A percentile compares a stretch with the other conserved stretches of the same genome.
These are phyloP conservation scores for Villa cingulata DNA, from an alignment of 2,888 invertebrate species.

Conservation along the genomic window DNA sequence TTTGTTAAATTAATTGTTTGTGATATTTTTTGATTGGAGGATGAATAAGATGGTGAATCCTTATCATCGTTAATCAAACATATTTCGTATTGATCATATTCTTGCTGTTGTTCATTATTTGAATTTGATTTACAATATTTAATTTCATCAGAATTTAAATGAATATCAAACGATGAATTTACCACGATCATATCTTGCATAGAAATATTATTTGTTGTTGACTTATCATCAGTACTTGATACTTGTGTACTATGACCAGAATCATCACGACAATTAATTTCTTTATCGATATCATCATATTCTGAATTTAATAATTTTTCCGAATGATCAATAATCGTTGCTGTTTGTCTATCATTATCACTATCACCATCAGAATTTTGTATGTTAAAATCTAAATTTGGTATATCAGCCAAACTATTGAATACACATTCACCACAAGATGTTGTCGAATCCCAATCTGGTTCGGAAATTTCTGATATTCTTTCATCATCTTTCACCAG, in stretches of 20 bases:
- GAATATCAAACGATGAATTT: too few species aligned
- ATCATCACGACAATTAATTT: conserved; percentile 12
- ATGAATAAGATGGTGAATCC: not conserved
- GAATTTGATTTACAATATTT: too few species aligned
- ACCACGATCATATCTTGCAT: too few species aligned
- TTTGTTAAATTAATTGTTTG: not conserved
- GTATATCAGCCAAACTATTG: conserved; percentile 15
- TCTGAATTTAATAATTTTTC: not conserved
- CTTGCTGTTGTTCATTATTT: too few species aligned
- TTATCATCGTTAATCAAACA: too few species aligned
- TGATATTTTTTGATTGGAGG: not conserved
- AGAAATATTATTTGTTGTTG: conserved; percentile 8
- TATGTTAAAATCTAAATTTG: conserved; percentile 13
- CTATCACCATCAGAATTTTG: conserved; percentile 6
- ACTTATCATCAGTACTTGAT: conserved; percentile 10
- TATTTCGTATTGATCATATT: too few species aligned
- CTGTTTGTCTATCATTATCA: not conserved
- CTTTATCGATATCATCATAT: not conserved
- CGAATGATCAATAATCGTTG: not conserved
- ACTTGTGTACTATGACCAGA: conserved; percentile 12
- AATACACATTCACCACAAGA: conserved; percentile 5
- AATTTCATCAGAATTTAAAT: too few species aligned
- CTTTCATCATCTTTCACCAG: conserved; percentile 17
- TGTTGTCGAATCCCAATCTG: conserved; percentile 15
- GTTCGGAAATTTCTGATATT: conserved; percentile 19